These are phyloP conservation scores for Callyntrura sp. DNA, from an alignment of 2,888 invertebrate species.

Conservation along the genomic window DNA sequence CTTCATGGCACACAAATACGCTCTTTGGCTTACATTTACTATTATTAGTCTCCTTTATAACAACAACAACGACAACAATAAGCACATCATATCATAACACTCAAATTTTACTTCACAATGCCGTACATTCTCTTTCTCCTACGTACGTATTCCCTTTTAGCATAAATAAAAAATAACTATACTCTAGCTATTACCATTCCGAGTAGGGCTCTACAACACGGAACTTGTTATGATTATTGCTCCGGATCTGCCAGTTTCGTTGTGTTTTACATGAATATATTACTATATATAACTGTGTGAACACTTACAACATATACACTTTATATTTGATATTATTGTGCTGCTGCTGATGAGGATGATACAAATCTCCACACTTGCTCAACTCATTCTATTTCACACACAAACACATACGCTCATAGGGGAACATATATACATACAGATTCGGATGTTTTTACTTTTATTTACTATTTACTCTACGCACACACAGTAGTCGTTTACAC, in stretches of 20 bases:
- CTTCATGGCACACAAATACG: constrained; percentile 22
- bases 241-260: constrained; percentile 68
- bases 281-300: constrained; percentile 17
- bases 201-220: constrained; percentile 25
- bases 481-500: background rate
- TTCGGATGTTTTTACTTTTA: constrained; percentile 62
- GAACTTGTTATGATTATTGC: constrained; percentile 64
- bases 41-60: constrained; percentile 50
- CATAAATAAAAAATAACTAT: constrained; percentile 36
- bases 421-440: constrained; percentile 20
- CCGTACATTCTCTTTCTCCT: background rate
- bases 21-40: background rate
- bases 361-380: constrained; percentile 27
- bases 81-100: constrained; percentile 51
- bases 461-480: constrained; percentile 65
- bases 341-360: background rate
- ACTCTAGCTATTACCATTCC: too few species aligned
- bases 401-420: constrained; percentile 27
- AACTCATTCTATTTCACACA: background rate
- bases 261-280: constrained; percentile 34
- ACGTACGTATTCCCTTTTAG: constrained; percentile 26
- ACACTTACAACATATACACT: background rate
- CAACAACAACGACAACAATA: constrained; percentile 45
- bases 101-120: constrained; percentile 32
- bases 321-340: background rate